Base-by-base conservation (phyloP, 2,797 vertebrate species). In the Phoeniculus purpureus region DNA sequence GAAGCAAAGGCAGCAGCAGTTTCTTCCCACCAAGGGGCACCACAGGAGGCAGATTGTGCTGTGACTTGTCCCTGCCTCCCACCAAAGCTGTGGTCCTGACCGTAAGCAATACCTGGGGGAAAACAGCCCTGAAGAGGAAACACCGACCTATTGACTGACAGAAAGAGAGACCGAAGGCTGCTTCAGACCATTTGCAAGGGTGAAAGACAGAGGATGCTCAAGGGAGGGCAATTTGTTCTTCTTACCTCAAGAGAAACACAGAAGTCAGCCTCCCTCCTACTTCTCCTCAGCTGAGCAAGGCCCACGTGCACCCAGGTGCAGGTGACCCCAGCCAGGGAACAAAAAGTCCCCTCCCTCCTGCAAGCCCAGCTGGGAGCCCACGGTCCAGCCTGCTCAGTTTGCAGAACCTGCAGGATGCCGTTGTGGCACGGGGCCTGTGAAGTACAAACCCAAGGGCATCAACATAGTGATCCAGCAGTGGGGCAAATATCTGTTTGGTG, bases 21-120 rank as follows among this genome's bases (percentile, higher is more conserved):
- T 96, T 50, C 92, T 79, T 68, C 92, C 87, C 94, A 92, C 91
- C 85, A 15, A 89, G 67, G 93, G 84, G 86, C 85, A 94, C 83
- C 91, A 72, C 73, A 29, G 95, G 93, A 95, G 89, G 87, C 58
- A 94, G 94, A 77, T 67, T 77, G 67, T 85, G 87, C 96, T 87
- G 71, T 25, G 76, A 87, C 92, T 96, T 96, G 61, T 75, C 73
- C 81, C 84, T 29, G 29, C 64, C 78, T 94, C 79, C 79, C 56
- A 65, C 78, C 73, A 86, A 64, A 79, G 45, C 7, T 1, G 0
- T 12, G 45, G 23, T 50, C 88, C 89, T 68, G 88, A 83, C 54
- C 77, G 60, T 2, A 12, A 92, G 65, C 37, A 86, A 61, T 18
- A 72, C 51, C 48, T 16, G 40, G 75, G 74, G 64, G 72, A 77